Conservation (phyloP, 2,797 vertebrate genomes). For the Glyptemys insculpta region DNA sequence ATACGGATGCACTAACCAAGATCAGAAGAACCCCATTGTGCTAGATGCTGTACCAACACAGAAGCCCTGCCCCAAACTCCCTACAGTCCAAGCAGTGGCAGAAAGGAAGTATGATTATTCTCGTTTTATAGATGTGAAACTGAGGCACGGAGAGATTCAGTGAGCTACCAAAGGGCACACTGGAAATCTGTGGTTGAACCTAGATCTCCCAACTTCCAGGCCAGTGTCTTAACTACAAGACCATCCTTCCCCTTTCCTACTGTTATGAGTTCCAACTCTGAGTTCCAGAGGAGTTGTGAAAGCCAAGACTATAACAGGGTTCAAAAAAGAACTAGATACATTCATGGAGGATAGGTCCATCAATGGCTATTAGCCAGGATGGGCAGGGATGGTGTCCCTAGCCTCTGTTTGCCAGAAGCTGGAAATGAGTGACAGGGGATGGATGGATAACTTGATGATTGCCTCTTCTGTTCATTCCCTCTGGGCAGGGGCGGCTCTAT, state of each 20-base stretch:
- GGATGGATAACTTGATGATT: too few species aligned
- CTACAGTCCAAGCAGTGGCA: neutral
- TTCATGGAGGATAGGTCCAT: too few species aligned
- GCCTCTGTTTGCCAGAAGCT: too few species aligned
- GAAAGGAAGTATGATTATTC: neutral
- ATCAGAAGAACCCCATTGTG: neutral
- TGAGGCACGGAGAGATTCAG: neutral
- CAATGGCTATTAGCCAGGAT: too few species aligned
- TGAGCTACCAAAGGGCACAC: neutral
- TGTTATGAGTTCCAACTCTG: neutral
- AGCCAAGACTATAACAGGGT: too few species aligned
- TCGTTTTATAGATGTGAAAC: neutral
- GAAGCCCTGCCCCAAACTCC: neutral
- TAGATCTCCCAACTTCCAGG: neutral
- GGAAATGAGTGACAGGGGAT: too few species aligned
- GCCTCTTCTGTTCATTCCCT: too few species aligned
- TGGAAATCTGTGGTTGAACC: neutral
- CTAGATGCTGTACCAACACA: neutral
- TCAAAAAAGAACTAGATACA: too few species aligned
- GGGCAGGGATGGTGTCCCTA: too few species aligned
- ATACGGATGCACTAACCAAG: neutral
- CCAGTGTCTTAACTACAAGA: neutral
- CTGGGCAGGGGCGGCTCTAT: too few species aligned
- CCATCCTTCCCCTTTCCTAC: neutral
- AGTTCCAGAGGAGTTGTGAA: too few species aligned